Conservation (phyloP, 2,888 invertebrate species). For the Zeuzera pyrina region DNA sequence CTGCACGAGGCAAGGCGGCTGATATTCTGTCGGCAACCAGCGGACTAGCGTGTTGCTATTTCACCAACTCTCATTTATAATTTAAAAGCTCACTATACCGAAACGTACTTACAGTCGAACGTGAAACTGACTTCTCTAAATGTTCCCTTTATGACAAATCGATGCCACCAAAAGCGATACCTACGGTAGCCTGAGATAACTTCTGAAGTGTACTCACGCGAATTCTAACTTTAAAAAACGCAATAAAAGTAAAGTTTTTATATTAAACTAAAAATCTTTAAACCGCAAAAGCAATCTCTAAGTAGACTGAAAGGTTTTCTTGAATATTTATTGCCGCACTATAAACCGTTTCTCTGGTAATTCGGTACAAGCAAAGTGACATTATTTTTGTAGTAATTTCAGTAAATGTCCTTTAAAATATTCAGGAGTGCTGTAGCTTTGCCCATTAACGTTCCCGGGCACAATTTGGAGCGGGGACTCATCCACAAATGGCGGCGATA, state of each 20-base stretch:
- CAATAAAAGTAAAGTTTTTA: constrained; percentile 9
- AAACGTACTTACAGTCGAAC: constrained; percentile 41
- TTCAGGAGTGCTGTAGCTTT: constrained; percentile 66
- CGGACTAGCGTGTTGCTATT: constrained; percentile 39
- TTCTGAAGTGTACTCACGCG: not conserved
- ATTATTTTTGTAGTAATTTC: constrained; percentile 73
- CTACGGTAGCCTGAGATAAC: constrained; percentile 5
- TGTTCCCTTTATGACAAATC: constrained; percentile 37
- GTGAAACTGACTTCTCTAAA: constrained; percentile 38
- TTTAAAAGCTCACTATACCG: constrained; percentile 47
- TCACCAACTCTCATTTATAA: constrained; percentile 60
- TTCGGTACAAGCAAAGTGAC: constrained; percentile 68
- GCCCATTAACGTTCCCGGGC: constrained; percentile 65
- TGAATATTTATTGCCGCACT: constrained; percentile 64
- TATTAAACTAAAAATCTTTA: constrained; percentile 43
- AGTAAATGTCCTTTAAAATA: constrained; percentile 71
- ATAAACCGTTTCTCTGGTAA: constrained; percentile 67
- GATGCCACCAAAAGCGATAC: constrained; percentile 16
- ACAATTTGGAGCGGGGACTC: constrained; percentile 61
- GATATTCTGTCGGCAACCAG: constrained; percentile 34
- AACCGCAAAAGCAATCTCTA: constrained; percentile 60
- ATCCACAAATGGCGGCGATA: constrained; percentile 70
- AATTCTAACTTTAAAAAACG: constrained; percentile 16
- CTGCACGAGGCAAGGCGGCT: constrained; percentile 41
- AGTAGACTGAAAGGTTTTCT: constrained; percentile 59